These are phyloP conservation scores for Andricus quercusramuli DNA, from an alignment of 2,888 invertebrate genomes.

Conservation along the genomic window DNA sequence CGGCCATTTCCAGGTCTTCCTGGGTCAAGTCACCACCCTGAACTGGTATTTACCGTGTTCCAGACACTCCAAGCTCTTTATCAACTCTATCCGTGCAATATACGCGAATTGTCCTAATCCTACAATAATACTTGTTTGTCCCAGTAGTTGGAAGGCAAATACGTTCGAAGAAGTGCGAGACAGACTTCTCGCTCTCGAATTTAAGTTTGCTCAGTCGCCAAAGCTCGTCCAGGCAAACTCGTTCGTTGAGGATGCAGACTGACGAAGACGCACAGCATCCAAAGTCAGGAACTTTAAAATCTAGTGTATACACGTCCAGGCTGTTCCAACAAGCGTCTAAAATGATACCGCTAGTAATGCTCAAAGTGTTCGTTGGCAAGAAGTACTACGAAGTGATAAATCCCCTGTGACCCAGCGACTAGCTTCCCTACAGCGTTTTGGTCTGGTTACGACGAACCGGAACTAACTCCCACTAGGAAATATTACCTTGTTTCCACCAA, in stretches of 20 bases:
- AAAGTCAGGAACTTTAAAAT: constrained; percentile 31
- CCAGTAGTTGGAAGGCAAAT: constrained; percentile 11
- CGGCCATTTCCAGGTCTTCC: too few relatives aligned
- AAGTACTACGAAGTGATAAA: constrained; percentile 70
- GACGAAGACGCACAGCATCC: constrained; percentile 23
- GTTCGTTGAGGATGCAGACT: not conserved
- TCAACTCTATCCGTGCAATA: not conserved
- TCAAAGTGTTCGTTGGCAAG: constrained; percentile 59
- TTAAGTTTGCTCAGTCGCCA: constrained; percentile 1
- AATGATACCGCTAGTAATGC: constrained; percentile 54
- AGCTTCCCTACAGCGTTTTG: constrained; percentile 65
- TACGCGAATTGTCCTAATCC: not conserved
- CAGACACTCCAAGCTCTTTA: not conserved
- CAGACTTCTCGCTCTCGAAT: not conserved
- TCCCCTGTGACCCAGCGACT: constrained; percentile 64
- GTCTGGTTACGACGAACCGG: constrained; percentile 58
- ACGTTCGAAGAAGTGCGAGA: not conserved
- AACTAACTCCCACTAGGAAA: constrained; percentile 64
- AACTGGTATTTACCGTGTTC: not conserved
- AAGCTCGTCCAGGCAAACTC: constrained; percentile 16
- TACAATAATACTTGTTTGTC: constrained; percentile 14
- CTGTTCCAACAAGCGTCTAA: constrained; percentile 47
- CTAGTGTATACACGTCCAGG: constrained; percentile 15
- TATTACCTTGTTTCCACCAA: constrained; percentile 68
- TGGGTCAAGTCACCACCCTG: too few relatives aligned